A percentile compares a stretch with the other conserved stretches of the same genome.
phyloP scores from a whole-genome alignment of 2,113 vertebrate genomes.

The Promerops cafer region DNA sequence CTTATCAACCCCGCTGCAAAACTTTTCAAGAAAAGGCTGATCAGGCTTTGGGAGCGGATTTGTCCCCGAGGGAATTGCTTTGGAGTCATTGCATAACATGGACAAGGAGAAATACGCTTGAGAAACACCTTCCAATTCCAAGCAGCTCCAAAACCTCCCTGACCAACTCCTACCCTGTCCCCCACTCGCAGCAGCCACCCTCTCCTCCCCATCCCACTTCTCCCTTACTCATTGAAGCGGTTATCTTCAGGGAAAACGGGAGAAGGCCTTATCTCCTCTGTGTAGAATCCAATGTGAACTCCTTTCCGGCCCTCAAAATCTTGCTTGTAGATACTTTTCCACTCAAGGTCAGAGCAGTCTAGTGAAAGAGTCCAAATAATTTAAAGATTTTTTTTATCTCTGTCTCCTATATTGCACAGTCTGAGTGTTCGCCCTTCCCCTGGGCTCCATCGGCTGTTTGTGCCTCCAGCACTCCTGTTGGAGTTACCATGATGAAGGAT shows the following conservation, averaged over 20 bases:
- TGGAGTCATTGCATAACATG: neutral
- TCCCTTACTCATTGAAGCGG: constrained; percentile 16
- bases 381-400: neutral
- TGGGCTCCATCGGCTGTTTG: fast-evolving
- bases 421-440: neutral
- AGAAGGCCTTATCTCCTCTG: neutral
- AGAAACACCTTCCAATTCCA: neutral
- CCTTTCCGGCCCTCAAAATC: neutral
- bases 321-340: constrained; percentile 8
- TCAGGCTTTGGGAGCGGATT: neutral
- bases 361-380: neutral
- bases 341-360: neutral
- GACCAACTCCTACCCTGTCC: neutral
- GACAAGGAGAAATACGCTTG: neutral
- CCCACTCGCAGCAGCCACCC: no score
- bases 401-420: neutral
- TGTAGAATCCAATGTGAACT: neutral
- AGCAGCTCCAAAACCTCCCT: neutral
- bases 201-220: neutral
- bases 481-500: fast-evolving
- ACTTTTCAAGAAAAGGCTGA: neutral
- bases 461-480: neutral
- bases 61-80: neutral
- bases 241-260: neutral
- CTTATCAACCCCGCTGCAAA: neutral